Base-by-base conservation (phyloP, 1,140 invertebrate genomes). In the Leptopilina clavipes region DNA sequence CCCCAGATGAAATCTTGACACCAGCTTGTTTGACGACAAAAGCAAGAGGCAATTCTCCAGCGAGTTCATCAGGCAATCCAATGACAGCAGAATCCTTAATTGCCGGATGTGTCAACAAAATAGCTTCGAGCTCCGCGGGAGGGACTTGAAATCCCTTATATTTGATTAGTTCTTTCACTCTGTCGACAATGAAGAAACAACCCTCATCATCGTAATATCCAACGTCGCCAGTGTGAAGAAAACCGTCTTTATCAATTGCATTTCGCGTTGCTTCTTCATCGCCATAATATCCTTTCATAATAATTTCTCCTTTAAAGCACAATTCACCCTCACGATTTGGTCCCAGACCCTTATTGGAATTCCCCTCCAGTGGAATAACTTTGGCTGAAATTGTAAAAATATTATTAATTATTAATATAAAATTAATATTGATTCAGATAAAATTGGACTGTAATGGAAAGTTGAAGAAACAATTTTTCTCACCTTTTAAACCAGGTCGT, bases 81-180 rank as follows among this genome's bases (percentile, higher is more conserved):
- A 65, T 14, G n/a, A 65, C 59, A 7, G 59, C 59, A 31, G 59
- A 10, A n/a, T 65, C 59, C 7, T 31, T 65, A 10, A 65, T 31
- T 31, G 11, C 12, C n/a, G 59, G 59, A 65, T 65, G 11, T 65
- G 22, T 31, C 12, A 65, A n/a, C n/a, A 65, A 31, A 65, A 65
- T 31, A n/a, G 59, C 9, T 65, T 65, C 59, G 3, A 65, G 11
- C 25, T 65, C 59, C 1, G 25, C 59, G 0, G 59, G 59, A 6
- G 59, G 22, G 1, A 65, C 59, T 65, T 65, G 59, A 31, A 65
- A 65, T 6, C 59, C 59, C 31, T 65, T 65, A 22, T 65, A 65
- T 65, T 65, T 65, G 7, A 65, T 65, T 1, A 65, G 59, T 65
- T 65, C 59, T n/a, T 65, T 65, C 1, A 65, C 25, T 31, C 59